Evolutionary conservation across 2,797 vertebrate genomes (phyloP), one percentile per base, ranked within the genome.

Genomic region (Micrastur ruficollis): DNA sequence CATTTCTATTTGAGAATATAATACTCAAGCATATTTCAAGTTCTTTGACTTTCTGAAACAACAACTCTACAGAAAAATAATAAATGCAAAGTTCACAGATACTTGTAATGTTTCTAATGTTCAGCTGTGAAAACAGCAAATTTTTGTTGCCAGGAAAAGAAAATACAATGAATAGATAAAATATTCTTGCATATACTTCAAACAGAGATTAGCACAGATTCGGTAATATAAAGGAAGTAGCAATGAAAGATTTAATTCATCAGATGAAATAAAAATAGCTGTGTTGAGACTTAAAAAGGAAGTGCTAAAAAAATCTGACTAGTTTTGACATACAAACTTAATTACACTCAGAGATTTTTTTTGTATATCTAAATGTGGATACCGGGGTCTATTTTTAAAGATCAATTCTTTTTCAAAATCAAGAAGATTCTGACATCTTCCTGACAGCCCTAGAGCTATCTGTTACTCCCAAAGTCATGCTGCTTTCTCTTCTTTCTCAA

Each of bases 231-330:
- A 94, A 93, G 89, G 92, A 97, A 95, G 74, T 44, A 89, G 92
- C 74, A 91, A 42, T 86, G 87, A 94, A 91, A 85, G 92, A 95
- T 68, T 93, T 94, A 94, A 93, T 86, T 95, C 29, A 0, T 93
- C 93, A 62, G 68, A 96, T 92, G 84, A 95, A 90, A 85, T 68
- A 97, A 95, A 97, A 96, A 97, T 96, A 97, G 81, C 88, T 92
- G 23, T 61, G 67, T 87, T 59, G 66, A 96, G 89, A 56, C 78
- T 81, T 86, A 56, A 96, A 97, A 97, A 94, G 92, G 93, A 94
- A 85, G 34, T 9, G 17, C 94, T 96, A 96, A 92, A 97, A 97
- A 94, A 83, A 58, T 68, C 86, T 96, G 86, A 94, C 90, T 92
- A 56, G 90, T 92, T 96, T 95, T 97, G 94, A 97, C 96, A 95